Evolutionary conservation across 2,888 invertebrate genomes (phyloP), one percentile per base, ranked within the genome.

Genomic region (Dascillus cervinus): DNA sequence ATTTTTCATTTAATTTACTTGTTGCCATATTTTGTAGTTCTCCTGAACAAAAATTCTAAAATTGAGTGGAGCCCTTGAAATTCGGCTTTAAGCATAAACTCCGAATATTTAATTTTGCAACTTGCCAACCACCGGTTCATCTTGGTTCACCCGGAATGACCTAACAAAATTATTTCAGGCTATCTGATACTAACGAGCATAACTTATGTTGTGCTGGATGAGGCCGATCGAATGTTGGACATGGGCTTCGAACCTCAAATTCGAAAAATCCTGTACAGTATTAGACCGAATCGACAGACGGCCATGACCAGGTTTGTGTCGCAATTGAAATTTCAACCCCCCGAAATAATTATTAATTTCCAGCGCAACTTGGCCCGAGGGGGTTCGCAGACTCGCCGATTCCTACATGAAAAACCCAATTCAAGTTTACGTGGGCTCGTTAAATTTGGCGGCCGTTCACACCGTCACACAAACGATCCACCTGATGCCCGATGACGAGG

Each of bases 311-410:
- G n/a, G n/a, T n/a, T n/a, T n/a, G n/a, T n/a, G n/a, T n/a, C n/a
- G n/a, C n/a, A n/a, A n/a, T n/a, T n/a, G n/a, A n/a, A n/a, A n/a
- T n/a, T n/a, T n/a, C n/a, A n/a, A n/a, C n/a, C n/a, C n/a, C n/a
- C n/a, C n/a, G n/a, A n/a, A n/a, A 20, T 46, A n/a, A n/a, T n/a
- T n/a, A n/a, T n/a, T n/a, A n/a, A n/a, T n/a, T n/a, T n/a, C n/a
- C n/a, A 82, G 82, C 56, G 96, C 96, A 8, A 96, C 96, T 0
- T 96, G 95, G 96, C 95, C 95, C 0, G 67, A 73, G 29, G 87
- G 82, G 22, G 94, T 96, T 1, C 73, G 91, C 9, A 71, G 86
- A 10, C 67, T 96, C 22, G 94, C 92, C 0, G 73, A 82, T 41
- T 78, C 79, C 1, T 95, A 94, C 57, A 88, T 91, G 82, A 80